Base-by-base conservation (phyloP, 2,888 invertebrate genomes). In the Pristionchus mayeri region DNA sequence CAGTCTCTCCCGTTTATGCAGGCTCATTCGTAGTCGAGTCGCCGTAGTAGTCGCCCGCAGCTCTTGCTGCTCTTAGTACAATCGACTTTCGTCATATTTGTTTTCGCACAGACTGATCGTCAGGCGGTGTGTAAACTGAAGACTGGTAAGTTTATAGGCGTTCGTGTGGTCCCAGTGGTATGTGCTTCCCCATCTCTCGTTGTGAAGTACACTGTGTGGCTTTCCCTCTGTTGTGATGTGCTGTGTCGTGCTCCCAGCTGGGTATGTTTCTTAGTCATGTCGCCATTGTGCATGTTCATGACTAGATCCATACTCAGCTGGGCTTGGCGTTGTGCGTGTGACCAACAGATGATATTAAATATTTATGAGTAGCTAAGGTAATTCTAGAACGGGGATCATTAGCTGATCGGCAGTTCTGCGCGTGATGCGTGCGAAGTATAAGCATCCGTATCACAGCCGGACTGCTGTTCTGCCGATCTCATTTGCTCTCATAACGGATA, bases 301-400 rank as follows among this genome's bases (percentile, higher is more conserved):
- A 79, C 79, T 79, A 79, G 79, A 79, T 54, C 54, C 79, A 52
- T 79, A 79, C 54, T 79, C 79, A 79, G 79, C 79, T 79, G 79
- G 79, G 79, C 79, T 54, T 34, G 54, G 79, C 52, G 79, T 79
- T 34, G 54, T 54, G 79, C 54, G 34, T 30, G 60, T 60, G 60
- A 60, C 18, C 60, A 30, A 60, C 60, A 60, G 60, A 30, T 30
- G 27, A 60, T n/a, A n/a, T n/a, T n/a, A n/a, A 27, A 60, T 18
- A 30, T 54, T 54, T 2, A 13, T 54, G 21, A 54, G 16, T 67
- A 67, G 40, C 9, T 37, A 54, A 16, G 34, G n/a, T n/a, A n/a
- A n/a, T n/a, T n/a, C n/a, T n/a, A n/a, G n/a, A n/a, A n/a, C n/a
- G n/a, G 37, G n/a, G 79, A 79, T 40, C 34, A 44, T 16, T 34